A percentile compares a stretch with the other conserved stretches of the same genome.
Conservation (phyloP, 2,888 invertebrate species). For the Notocelia uddmanniana region DNA sequence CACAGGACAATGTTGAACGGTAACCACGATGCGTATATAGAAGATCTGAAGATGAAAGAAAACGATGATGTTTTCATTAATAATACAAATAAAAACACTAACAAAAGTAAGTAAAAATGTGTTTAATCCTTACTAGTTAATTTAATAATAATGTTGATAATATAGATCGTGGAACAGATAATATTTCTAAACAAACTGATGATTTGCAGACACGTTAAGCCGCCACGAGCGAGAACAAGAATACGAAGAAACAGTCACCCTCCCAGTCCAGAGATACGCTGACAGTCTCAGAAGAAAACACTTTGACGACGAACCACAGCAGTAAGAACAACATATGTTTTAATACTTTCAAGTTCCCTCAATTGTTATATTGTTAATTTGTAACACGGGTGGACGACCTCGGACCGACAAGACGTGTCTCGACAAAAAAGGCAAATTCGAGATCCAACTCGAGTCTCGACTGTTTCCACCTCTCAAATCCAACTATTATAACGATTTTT, state of each 20-base stretch:
- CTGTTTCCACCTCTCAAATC: no score
- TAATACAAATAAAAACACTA: conserved; percentile 31
- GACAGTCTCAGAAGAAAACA: conserved; percentile 84
- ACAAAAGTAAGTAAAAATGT: conserved; percentile 49
- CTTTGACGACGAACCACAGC: conserved; percentile 69
- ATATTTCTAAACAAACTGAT: neutral
- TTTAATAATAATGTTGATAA: neutral
- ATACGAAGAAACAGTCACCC: conserved; percentile 85
- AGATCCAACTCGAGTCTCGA: no score
- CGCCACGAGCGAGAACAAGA: conserved; percentile 86
- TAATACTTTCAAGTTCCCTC: no score
- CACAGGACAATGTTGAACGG: conserved; percentile 73
- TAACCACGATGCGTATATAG: conserved; percentile 52
- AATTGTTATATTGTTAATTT: no score
- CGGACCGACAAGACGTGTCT: no score
- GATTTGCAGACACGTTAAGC: conserved; percentile 54
- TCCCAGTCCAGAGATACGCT: conserved; percentile 84
- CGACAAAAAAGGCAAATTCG: no score
- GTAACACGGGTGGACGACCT: no score
- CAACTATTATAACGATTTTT: no score
- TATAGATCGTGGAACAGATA: neutral
- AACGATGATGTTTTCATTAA: conserved; percentile 46
- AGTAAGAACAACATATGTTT: conserved; percentile 59
- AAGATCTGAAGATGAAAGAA: conserved; percentile 50
- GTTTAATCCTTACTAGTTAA: neutral